A percentile compares a stretch with the other conserved stretches of the same genome.
phyloP scores from a whole-genome alignment of 2,797 vertebrate species.

The Anguilla pacifica region DNA sequence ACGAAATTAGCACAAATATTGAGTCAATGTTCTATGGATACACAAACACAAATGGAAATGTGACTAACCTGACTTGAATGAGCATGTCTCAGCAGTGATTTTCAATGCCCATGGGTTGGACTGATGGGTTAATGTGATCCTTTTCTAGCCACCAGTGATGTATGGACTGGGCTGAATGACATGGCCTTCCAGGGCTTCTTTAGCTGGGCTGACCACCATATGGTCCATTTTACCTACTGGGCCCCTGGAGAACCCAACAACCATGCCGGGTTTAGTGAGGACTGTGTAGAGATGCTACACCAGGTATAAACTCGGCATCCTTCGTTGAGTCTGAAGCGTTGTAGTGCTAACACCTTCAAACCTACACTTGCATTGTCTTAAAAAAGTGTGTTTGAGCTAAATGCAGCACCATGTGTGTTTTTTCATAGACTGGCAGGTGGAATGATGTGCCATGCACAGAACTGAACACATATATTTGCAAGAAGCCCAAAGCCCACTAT shows the following conservation, averaged over 20 bases:
- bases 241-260: conserved; percentile 76
- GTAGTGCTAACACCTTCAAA: background rate
- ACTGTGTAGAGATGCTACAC: conserved; percentile 75
- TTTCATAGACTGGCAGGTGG: conserved; percentile 72
- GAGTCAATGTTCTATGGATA: background rate
- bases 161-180: conserved; percentile 77
- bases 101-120: background rate
- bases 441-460: conserved; percentile 73
- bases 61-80: too few relatives aligned
- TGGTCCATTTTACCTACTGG: conserved; percentile 74
- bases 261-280: conserved; percentile 67
- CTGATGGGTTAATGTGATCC: background rate
- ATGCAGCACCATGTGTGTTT: background rate
- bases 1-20: background rate
- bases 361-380: background rate
- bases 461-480: conserved; percentile 75
- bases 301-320: conserved; percentile 51
- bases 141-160: conserved; percentile 65
- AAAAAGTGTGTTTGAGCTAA: background rate
- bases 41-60: too few relatives aligned
- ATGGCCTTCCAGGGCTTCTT: conserved; percentile 60
- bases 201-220: conserved; percentile 68
- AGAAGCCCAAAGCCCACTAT: conserved; percentile 73
- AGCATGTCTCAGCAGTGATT: background rate
- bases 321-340: too few relatives aligned